These are phyloP conservation scores for Ianthella basta DNA, from an alignment of 37 sponge, comb jelly and placozoan species.

Conservation along the genomic window DNA sequence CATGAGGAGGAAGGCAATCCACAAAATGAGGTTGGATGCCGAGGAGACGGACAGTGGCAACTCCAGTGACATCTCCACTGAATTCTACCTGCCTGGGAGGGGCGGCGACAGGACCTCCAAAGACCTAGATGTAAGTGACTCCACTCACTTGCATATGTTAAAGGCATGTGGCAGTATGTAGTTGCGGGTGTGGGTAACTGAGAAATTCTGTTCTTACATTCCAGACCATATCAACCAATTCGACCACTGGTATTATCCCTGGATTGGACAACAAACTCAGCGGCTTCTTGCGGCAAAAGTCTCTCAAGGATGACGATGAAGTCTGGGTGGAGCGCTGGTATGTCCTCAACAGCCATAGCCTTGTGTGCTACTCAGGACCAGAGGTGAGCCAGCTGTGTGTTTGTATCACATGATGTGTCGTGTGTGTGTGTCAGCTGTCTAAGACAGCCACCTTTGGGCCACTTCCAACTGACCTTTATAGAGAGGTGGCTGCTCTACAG, in stretches of 20 bases:
- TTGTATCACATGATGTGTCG: too few relatives aligned
- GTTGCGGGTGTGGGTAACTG: neutral
- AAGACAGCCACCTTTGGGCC: too few relatives aligned
- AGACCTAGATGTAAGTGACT: conserved; percentile 17
- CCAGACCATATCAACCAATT: conserved; percentile 6
- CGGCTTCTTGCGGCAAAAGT: conserved; percentile 41
- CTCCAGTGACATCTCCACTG: conserved; percentile 17
- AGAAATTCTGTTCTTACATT: neutral
- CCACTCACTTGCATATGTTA: neutral
- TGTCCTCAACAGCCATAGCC: conserved; percentile 47
- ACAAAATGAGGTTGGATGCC: neutral
- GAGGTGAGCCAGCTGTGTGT: conserved; percentile 35
- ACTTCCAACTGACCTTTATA: too few relatives aligned
- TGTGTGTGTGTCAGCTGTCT: too few relatives aligned
- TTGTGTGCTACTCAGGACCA: conserved; percentile 52
- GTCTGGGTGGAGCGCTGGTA: conserved; percentile 60
- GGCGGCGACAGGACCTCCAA: conserved; percentile 10
- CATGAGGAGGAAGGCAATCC: conserved; percentile 1
- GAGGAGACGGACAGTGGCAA: conserved; percentile 28
- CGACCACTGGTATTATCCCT: conserved; percentile 6
- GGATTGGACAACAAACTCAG: conserved; percentile 45
- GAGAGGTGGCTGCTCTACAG: too few relatives aligned
- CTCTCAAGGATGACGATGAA: conserved; percentile 3
- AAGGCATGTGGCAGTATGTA: neutral
- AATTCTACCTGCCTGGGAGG: neutral